Conservation (phyloP, 1,140 invertebrate species). For the Kradibia gibbosae region DNA sequence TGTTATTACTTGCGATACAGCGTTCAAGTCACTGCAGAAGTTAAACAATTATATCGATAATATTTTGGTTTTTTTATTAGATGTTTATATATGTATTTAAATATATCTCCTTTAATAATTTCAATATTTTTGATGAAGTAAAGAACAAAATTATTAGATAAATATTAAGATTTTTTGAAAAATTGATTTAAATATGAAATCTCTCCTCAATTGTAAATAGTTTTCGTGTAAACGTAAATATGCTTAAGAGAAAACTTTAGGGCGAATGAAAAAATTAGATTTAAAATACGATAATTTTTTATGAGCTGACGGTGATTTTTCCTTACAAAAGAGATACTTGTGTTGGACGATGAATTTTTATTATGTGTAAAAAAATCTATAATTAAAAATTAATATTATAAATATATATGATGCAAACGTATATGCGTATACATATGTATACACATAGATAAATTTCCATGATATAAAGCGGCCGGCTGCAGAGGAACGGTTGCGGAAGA, state of each 20-base stretch:
- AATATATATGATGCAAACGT: constrained; percentile 51
- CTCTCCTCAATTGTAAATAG: constrained; percentile 55
- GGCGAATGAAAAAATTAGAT: not conserved
- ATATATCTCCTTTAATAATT: too few species aligned
- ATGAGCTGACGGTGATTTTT: constrained; percentile 6
- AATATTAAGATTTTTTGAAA: too few species aligned
- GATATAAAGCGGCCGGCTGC: constrained; percentile 53
- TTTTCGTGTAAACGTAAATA: constrained; percentile 58
- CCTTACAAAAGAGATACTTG: constrained; percentile 5
- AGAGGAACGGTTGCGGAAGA: constrained; percentile 50
- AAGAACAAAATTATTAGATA: too few species aligned
- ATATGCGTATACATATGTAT: constrained; percentile 53
- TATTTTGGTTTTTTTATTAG: too few species aligned
- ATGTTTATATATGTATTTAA: too few species aligned
- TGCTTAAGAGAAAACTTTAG: not conserved
- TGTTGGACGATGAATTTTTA: constrained; percentile 32
- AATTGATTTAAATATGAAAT: too few species aligned
- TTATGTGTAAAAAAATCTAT: constrained; percentile 36
- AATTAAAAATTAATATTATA: constrained; percentile 57
- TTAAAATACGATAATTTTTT: constrained; percentile 26
- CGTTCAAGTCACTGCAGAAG: too few species aligned
- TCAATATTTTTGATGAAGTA: too few species aligned
- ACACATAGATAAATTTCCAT: constrained; percentile 33
- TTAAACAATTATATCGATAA: too few species aligned
- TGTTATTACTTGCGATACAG: too few species aligned